These are phyloP conservation scores for Propithecus deckenii DNA, from an alignment of 2,797 vertebrate species.

Conservation along the genomic window DNA sequence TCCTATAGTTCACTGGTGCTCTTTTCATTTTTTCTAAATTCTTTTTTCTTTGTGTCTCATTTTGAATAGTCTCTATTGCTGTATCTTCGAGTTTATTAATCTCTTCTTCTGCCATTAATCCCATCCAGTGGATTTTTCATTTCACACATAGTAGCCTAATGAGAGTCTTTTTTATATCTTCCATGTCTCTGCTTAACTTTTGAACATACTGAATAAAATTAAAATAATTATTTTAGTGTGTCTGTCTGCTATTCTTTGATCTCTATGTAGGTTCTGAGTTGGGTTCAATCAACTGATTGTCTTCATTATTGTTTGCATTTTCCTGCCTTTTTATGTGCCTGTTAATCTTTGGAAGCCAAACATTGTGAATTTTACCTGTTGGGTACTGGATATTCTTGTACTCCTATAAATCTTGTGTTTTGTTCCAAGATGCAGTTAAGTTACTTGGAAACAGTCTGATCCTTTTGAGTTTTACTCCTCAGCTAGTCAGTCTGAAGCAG, in stretches of 20 bases:
- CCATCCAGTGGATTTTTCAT: conserved; percentile 9
- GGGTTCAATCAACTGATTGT: not conserved
- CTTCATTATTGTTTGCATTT: conserved; percentile 16
- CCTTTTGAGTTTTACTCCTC: not conserved
- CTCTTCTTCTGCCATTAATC: conserved; percentile 38
- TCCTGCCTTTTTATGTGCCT: not conserved
- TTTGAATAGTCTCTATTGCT: conserved; percentile 32
- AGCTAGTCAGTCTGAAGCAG: not conserved
- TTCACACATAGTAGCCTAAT: not conserved
- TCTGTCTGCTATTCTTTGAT: conserved; percentile 18
- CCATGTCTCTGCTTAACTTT: conserved; percentile 8
- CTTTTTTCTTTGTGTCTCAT: conserved; percentile 15
- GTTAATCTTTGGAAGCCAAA: not conserved
- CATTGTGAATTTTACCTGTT: conserved; percentile 26
- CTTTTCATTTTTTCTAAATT: conserved; percentile 30
- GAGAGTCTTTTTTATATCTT: not conserved
- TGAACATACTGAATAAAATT: not conserved
- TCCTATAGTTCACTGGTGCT: not conserved
- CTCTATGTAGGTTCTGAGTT: not conserved
- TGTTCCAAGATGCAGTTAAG: conserved; percentile 8
- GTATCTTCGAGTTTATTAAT: not conserved
- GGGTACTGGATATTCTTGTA: conserved; percentile 11
- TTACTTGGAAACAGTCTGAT: not conserved
- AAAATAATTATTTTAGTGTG: conserved; percentile 34
- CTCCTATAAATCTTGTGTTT: conserved; percentile 1